phyloP scores from a whole-genome alignment of 2,888 invertebrate genomes.

The Drosophila quinaria region DNA sequence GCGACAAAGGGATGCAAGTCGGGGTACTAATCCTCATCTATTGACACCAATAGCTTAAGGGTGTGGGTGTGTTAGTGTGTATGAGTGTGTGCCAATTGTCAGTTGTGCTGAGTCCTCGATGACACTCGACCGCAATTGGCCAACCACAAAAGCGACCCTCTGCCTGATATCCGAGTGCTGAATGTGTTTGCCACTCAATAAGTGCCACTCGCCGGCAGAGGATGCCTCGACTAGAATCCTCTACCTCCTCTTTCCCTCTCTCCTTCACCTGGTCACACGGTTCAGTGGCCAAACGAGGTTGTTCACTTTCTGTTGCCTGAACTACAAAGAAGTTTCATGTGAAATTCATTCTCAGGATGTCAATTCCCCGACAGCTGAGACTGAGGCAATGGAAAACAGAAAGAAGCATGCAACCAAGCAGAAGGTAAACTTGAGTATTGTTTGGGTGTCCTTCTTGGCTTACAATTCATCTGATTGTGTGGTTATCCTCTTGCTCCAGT shows the following conservation, averaged over 20 bases:
- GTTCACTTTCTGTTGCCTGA: conserved; percentile 42
- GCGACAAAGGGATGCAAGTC: conserved; percentile 31
- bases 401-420: background rate
- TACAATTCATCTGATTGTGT: conserved; percentile 46
- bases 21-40: conserved; percentile 37
- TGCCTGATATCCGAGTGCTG: conserved; percentile 20
- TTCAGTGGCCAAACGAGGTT: conserved; percentile 55
- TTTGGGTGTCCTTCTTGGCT: conserved; percentile 7
- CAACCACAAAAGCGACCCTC: conserved; percentile 30
- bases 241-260: background rate
- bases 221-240: conserved; percentile 21
- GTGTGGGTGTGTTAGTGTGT: conserved; percentile 21
- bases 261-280: conserved; percentile 40
- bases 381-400: conserved; percentile 11
- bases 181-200: conserved; percentile 53
- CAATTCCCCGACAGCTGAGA: conserved; percentile 27
- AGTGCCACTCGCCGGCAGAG: conserved; percentile 31
- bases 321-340: conserved; percentile 36
- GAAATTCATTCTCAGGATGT: conserved; percentile 23
- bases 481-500: conserved; percentile 45
- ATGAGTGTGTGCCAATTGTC: conserved; percentile 20
- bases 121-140: conserved; percentile 71
- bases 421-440: conserved; percentile 12
- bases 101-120: conserved; percentile 53
- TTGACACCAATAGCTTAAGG: conserved; percentile 32